Evolutionary conservation across 2,888 invertebrate species (phyloP).

Genomic region (Heliconius hortense): DNA sequence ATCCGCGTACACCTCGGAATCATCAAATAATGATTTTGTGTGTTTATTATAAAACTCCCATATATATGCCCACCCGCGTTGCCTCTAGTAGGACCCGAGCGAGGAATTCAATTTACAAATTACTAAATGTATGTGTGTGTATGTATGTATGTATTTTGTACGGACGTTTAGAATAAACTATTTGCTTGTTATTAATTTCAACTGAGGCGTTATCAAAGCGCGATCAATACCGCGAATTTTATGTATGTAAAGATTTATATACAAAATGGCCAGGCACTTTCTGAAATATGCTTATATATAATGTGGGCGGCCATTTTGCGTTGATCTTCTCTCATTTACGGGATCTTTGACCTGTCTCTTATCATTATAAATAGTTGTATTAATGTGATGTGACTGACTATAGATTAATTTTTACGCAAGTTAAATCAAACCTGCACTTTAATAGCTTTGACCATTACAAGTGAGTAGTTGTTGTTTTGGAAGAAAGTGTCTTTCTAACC

Average conservation of each 20-base stretch:
- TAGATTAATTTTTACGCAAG: neutral
- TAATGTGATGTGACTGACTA: neutral
- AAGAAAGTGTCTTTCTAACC: constrained; percentile 21
- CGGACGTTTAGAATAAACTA: constrained; percentile 64
- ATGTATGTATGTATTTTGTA: constrained; percentile 51
- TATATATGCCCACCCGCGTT: constrained; percentile 43
- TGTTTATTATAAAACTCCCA: constrained; percentile 75
- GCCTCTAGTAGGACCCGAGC: constrained; percentile 42
- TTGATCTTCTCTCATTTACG: constrained; percentile 21
- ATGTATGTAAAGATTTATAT: constrained; percentile 45
- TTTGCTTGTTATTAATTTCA: constrained; percentile 65
- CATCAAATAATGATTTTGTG: constrained; percentile 81
- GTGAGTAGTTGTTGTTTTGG: neutral
- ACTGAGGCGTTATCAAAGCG: constrained; percentile 57
- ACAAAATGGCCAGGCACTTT: constrained; percentile 39
- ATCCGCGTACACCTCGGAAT: constrained; percentile 72
- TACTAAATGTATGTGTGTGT: constrained; percentile 51
- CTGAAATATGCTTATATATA: constrained; percentile 36
- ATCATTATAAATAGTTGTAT: constrained; percentile 8
- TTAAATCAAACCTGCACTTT: constrained; percentile 22
- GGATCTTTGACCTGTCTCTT: constrained; percentile 12
- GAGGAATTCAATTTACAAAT: constrained; percentile 53
- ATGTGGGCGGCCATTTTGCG: constrained; percentile 39
- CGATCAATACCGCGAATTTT: constrained; percentile 57
- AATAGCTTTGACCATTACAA: constrained; percentile 11